Conservation (phyloP, 2,797 vertebrate species). For the Rachycentron canadum region DNA sequence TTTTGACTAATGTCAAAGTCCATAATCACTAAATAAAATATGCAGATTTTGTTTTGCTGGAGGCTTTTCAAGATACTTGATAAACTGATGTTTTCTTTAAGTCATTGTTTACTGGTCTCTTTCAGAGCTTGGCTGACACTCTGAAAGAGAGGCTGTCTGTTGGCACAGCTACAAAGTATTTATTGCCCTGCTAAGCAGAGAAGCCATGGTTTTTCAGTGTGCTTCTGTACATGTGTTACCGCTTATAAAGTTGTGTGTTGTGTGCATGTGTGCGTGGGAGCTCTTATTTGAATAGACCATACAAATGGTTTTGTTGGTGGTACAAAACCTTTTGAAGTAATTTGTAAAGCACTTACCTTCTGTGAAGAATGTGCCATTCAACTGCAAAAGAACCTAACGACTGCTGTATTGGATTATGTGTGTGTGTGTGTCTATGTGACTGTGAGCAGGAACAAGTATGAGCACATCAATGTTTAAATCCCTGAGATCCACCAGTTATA, state of each 20-base stretch:
- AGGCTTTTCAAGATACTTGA: conserved; percentile 27
- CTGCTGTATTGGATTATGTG: conserved; percentile 32
- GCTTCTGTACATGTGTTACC: conserved; percentile 24
- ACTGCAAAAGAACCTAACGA: conserved; percentile 60
- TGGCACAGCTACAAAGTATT: conserved; percentile 70
- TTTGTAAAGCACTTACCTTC: conserved; percentile 69
- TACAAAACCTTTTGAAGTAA: conserved; percentile 58
- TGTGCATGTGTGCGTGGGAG: conserved; percentile 29
- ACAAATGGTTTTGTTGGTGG: conserved; percentile 60
- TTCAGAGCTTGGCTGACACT: conserved; percentile 53
- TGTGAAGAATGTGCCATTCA: conserved; percentile 56
- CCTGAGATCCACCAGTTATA: background rate
- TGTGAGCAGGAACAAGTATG: too few relatives aligned
- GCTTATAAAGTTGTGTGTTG: conserved; percentile 32
- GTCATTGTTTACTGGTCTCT: conserved; percentile 58
- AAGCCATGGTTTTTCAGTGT: conserved; percentile 48
- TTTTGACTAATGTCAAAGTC: background rate
- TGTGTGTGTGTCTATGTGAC: conserved; percentile 17
- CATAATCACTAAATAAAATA: background rate
- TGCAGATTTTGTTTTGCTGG: background rate
- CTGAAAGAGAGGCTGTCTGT: conserved; percentile 59
- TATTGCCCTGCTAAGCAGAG: conserved; percentile 55
- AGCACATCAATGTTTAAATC: background rate
- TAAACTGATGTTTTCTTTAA: conserved; percentile 43
- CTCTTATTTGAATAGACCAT: conserved; percentile 50